Percentiles rank a stretch among this genome's conserved stretches.
Evolutionary conservation across 2,888 invertebrate species (phyloP).

Genomic region (Xanthostigma xanthostigma): DNA sequence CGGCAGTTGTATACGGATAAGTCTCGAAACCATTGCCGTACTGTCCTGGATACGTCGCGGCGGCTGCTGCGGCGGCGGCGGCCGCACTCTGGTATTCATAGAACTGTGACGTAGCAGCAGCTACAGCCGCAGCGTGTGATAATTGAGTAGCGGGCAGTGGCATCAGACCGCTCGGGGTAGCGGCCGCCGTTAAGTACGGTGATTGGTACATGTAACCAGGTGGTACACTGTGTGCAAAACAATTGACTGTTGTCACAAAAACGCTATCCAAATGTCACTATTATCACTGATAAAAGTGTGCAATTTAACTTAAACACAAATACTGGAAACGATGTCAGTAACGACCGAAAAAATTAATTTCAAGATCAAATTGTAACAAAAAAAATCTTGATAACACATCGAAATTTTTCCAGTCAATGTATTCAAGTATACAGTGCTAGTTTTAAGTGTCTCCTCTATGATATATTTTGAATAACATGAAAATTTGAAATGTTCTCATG

Average conservation of each 20-base stretch:
- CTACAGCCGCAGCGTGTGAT: slow-evolving; percentile 60
- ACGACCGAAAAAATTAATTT: too few relatives aligned
- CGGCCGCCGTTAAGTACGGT: slow-evolving; percentile 43
- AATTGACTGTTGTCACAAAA: slow-evolving; percentile 8
- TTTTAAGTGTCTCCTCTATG: too few relatives aligned
- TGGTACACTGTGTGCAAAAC: slow-evolving; percentile 41
- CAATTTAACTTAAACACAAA: too few relatives aligned
- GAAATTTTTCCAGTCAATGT: too few relatives aligned
- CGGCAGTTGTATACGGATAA: slow-evolving; percentile 56
- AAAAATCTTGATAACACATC: too few relatives aligned
- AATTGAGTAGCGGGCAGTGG: slow-evolving; percentile 48
- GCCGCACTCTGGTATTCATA: slow-evolving; percentile 66
- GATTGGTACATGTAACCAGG: slow-evolving; percentile 67
- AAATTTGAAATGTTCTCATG: too few relatives aligned
- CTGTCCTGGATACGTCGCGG: slow-evolving; percentile 54
- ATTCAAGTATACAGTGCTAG: too few relatives aligned
- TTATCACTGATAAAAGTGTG: not conserved
- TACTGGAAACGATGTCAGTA: too few relatives aligned
- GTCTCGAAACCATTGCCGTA: slow-evolving; percentile 61
- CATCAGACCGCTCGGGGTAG: slow-evolving; percentile 48
- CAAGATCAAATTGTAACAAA: too few relatives aligned
- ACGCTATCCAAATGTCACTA: slow-evolving; percentile 3
- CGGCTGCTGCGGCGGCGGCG: slow-evolving; percentile 53
- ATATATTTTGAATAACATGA: too few relatives aligned
- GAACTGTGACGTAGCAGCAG: slow-evolving; percentile 63